A percentile compares a stretch with the other conserved stretches of the same genome.
Evolutionary conservation across 2,113 vertebrate genomes (phyloP).

Genomic region (Mesitornis unicolor): DNA sequence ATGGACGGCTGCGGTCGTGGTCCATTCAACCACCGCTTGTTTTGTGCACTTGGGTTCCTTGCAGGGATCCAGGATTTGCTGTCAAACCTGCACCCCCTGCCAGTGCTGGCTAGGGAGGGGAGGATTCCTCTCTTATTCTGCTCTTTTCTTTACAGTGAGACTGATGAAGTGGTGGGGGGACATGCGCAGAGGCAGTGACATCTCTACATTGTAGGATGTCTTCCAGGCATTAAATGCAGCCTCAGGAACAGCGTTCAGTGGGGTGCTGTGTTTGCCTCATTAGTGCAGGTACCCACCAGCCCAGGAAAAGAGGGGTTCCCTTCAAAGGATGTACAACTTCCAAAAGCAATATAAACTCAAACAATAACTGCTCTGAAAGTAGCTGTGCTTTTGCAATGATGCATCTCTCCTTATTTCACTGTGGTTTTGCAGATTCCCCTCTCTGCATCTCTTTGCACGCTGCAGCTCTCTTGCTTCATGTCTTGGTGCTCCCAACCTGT

Average conservation of each 20-base stretch:
- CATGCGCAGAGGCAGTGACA: background rate
- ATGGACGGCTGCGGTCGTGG: accelerated
- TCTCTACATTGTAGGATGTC: background rate
- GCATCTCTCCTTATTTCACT: background rate
- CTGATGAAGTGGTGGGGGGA: background rate
- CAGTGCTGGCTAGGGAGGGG: accelerated
- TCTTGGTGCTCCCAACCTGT: background rate
- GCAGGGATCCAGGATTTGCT: background rate
- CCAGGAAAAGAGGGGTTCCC: background rate
- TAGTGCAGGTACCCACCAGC: accelerated
- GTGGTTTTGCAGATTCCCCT: background rate
- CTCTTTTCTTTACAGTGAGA: background rate
- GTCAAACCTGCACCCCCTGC: background rate
- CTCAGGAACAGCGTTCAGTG: background rate
- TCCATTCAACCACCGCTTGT: background rate
- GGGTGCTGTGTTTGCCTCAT: background rate
- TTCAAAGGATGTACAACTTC: background rate
- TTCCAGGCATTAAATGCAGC: background rate
- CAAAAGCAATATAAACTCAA: background rate
- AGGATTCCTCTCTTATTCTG: too few species aligned
- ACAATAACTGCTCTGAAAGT: background rate
- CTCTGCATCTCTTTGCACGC: accelerated
- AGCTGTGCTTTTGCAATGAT: background rate
- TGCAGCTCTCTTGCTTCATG: background rate
- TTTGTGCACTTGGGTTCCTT: background rate